Conservation (phyloP, 2,888 invertebrate genomes). For the Heliconius hortense region DNA sequence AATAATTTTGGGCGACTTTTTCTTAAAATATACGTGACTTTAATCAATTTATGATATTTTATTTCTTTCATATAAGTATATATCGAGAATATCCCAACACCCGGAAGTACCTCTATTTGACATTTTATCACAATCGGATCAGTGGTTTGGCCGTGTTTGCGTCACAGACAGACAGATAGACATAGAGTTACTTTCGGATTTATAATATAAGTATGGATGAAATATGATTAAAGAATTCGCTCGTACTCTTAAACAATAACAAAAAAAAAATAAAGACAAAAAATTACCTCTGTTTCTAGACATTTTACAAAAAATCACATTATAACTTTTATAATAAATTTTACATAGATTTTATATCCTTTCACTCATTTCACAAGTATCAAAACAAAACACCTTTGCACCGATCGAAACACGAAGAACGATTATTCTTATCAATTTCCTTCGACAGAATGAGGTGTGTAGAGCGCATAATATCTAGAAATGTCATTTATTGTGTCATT, state of each 20-base stretch:
- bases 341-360: not conserved
- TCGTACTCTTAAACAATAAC: not conserved
- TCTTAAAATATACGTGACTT: no score
- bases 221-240: not conserved
- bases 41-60: no score
- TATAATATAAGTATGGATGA: not conserved
- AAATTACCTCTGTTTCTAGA: not conserved
- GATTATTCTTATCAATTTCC: conserved; percentile 30
- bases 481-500: not conserved
- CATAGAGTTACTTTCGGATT: no score
- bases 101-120: no score
- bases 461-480: conserved; percentile 13
- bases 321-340: not conserved
- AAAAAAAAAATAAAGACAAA: not conserved
- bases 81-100: no score
- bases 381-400: conserved; percentile 1
- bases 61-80: no score
- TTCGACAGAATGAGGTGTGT: conserved; percentile 6
- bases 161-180: no score
- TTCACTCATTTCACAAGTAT: not conserved
- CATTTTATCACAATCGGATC: no score
- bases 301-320: conserved; percentile 16
- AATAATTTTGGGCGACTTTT: no score
- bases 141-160: no score
- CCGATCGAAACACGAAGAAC: conserved; percentile 6